phyloP scores from a whole-genome alignment of 2,888 invertebrate genomes.

The Ornithoptera priamus region DNA sequence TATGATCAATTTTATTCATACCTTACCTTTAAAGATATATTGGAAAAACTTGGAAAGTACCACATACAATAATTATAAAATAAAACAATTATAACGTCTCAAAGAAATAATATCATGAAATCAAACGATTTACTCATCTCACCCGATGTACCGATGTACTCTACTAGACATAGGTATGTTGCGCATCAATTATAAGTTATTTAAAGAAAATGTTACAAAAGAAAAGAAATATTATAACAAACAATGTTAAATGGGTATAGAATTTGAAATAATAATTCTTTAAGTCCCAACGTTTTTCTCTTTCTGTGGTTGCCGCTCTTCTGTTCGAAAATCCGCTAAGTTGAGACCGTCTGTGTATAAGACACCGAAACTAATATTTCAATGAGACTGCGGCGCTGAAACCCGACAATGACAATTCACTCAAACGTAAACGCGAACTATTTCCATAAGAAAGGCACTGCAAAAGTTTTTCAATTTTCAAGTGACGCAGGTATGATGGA shows the following conservation, averaged over 20 bases:
- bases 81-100: too few relatives aligned
- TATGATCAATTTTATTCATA: not conserved
- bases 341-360: slow-evolving; percentile 25
- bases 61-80: too few relatives aligned
- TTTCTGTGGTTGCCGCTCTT: slow-evolving; percentile 20
- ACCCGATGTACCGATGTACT: too few relatives aligned
- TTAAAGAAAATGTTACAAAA: not conserved
- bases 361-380: slow-evolving; percentile 52
- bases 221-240: not conserved
- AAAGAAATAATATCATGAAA: too few relatives aligned
- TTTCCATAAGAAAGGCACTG: slow-evolving; percentile 78
- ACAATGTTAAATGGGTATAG: slow-evolving; percentile 1
- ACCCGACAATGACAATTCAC: slow-evolving; percentile 76
- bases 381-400: slow-evolving; percentile 62
- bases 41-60: too few relatives aligned
- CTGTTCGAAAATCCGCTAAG: slow-evolving; percentile 6
- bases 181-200: not conserved
- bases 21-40: too few relatives aligned
- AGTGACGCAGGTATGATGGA: slow-evolving; percentile 78
- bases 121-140: too few relatives aligned
- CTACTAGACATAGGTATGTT: too few relatives aligned
- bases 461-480: slow-evolving; percentile 79
- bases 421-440: slow-evolving; percentile 76
- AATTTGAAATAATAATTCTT: slow-evolving; percentile 14
- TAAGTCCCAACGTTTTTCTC: slow-evolving; percentile 18